Percentiles rank a stretch among this genome's conserved stretches.
Evolutionary conservation across 2,888 invertebrate species (phyloP).

Genomic region (Pemphredon lugubris): DNA sequence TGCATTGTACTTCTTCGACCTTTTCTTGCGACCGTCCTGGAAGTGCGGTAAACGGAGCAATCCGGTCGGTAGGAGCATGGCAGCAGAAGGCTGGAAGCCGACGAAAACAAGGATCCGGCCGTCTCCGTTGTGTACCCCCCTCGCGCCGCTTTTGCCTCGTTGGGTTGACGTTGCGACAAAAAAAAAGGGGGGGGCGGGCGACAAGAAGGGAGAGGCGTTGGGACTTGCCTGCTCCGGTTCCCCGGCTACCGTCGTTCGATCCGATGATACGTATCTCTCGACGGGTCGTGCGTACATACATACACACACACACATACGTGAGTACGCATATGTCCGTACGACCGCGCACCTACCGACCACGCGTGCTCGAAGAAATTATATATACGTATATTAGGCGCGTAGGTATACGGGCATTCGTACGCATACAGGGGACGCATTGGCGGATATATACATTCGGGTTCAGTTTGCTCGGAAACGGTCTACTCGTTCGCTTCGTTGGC

Average conservation of each 20-base stretch:
- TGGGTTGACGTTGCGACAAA: slow-evolving; percentile 54
- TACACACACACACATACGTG: slow-evolving; percentile 13
- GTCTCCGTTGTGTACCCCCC: slow-evolving; percentile 36
- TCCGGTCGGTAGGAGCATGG: slow-evolving; percentile 12
- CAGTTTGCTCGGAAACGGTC: slow-evolving; percentile 53
- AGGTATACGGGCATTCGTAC: not conserved
- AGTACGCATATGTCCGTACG: slow-evolving; percentile 7
- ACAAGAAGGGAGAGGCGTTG: slow-evolving; percentile 56
- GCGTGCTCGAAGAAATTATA: no score
- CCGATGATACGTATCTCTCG: slow-evolving; percentile 62
- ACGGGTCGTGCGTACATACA: slow-evolving; percentile 30
- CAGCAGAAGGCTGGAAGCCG: slow-evolving; percentile 29
- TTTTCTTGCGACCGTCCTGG: slow-evolving; percentile 42
- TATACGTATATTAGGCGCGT: no score
- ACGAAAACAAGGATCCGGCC: slow-evolving; percentile 55
- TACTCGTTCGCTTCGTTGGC: slow-evolving; percentile 51
- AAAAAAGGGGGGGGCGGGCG: slow-evolving; percentile 35
- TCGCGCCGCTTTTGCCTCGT: slow-evolving; percentile 54
- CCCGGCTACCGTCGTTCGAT: slow-evolving; percentile 65
- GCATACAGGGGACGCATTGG: slow-evolving; percentile 16
- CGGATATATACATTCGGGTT: slow-evolving; percentile 41
- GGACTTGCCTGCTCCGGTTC: slow-evolving; percentile 62
- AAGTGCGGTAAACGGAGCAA: slow-evolving; percentile 50
- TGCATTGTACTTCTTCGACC: slow-evolving; percentile 21
- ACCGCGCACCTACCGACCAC: no score